Conservation (phyloP, 2,888 invertebrate species). For the Cosmorhoe ocellata region DNA sequence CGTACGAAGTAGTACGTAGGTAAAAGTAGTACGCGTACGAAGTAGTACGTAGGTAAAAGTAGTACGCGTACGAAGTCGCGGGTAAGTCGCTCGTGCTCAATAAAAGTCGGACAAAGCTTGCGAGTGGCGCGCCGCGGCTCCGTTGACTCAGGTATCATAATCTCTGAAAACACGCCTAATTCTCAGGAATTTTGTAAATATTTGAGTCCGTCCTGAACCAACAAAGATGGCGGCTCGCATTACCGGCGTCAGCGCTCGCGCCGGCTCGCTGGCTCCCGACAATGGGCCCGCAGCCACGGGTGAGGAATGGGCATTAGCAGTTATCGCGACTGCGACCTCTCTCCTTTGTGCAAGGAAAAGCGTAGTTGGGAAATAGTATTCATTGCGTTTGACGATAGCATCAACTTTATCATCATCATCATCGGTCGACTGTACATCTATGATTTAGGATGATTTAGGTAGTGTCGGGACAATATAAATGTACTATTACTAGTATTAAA, state of each 20-base stretch:
- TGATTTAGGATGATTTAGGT: too few relatives aligned
- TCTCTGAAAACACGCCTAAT: conserved; percentile 18
- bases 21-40: too few relatives aligned
- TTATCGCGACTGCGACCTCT: conserved; percentile 13
- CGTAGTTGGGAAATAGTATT: conserved; percentile 3
- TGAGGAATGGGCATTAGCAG: conserved; percentile 17
- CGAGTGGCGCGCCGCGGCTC: neutral
- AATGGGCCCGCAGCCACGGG: conserved; percentile 16
- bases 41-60: too few relatives aligned
- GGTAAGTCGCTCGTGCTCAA: too few relatives aligned
- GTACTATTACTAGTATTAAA: too few relatives aligned
- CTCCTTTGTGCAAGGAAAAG: conserved; percentile 8
- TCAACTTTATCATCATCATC: too few relatives aligned
- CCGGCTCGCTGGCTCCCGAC: conserved; percentile 14
- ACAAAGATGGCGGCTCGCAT: conserved; percentile 13
- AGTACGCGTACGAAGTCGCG: too few relatives aligned
- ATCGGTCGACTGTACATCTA: too few relatives aligned
- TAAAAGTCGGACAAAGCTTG: neutral
- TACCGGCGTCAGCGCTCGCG: conserved; percentile 15
- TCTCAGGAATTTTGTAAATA: conserved; percentile 11
- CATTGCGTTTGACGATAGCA: neutral
- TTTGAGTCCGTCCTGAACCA: conserved; percentile 19
- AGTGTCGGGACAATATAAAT: too few relatives aligned
- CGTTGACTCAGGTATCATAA: conserved; percentile 25
- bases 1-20: too few relatives aligned